These are phyloP conservation scores for Nerophis ophidion DNA, from an alignment of 2,113 vertebrate genomes.

Conservation along the genomic window DNA sequence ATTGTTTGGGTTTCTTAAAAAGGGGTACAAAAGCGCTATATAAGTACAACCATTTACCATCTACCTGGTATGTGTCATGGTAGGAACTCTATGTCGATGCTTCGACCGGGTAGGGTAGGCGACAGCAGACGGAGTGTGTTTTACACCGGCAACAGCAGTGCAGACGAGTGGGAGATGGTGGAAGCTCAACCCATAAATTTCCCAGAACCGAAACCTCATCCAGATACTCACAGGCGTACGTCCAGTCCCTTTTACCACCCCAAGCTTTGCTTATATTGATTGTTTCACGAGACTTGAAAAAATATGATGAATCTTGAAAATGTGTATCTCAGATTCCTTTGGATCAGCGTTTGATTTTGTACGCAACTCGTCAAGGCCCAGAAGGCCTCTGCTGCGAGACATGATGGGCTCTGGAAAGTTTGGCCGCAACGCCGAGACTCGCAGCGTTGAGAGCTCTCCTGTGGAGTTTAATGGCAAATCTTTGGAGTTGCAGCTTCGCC, in stretches of 20 bases:
- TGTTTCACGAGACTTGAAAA: not conserved
- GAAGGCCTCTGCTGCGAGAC: conserved; percentile 74
- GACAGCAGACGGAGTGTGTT: conserved; percentile 85
- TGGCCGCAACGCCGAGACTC: conserved; percentile 64
- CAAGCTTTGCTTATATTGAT: not conserved
- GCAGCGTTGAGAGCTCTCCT: conserved; percentile 62
- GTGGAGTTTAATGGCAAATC: conserved; percentile 70
- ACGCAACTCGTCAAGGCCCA: conserved; percentile 73
- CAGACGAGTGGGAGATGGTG: conserved; percentile 93
- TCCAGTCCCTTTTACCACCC: not conserved
- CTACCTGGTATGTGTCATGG: conserved; percentile 2
- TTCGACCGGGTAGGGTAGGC: conserved; percentile 74
- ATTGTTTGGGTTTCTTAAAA: too few relatives aligned
- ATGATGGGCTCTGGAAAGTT: conserved; percentile 68
- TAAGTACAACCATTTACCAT: too few relatives aligned
- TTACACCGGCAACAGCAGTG: conserved; percentile 71
- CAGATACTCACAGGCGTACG: conserved; percentile 78
- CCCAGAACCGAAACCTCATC: conserved; percentile 74
- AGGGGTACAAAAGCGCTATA: too few relatives aligned
- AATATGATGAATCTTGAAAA: not conserved
- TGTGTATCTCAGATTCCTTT: conserved; percentile 59
- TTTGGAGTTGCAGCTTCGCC: conserved; percentile 72
- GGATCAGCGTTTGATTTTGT: conserved; percentile 84
- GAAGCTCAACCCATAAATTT: conserved; percentile 82
- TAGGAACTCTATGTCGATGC: conserved; percentile 91